Evolutionary conservation across 2,113 vertebrate species (phyloP).

Genomic region (Plestiodon gilberti): DNA sequence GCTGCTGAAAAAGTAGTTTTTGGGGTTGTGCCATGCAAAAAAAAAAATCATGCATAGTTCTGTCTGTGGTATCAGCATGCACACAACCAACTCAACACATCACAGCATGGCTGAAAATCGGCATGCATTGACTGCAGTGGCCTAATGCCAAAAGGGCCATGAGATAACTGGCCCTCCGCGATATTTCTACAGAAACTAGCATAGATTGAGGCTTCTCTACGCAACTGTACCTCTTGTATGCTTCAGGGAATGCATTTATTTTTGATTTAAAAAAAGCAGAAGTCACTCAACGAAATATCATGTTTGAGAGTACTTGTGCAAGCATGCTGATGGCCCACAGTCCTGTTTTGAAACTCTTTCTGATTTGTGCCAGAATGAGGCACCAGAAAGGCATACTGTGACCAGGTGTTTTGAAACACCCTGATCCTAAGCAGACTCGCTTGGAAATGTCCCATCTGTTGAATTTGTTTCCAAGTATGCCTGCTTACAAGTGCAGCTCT

Average conservation of each 20-base stretch:
- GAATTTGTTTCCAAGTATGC: background rate
- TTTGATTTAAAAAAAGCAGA: slow-evolving; percentile 38
- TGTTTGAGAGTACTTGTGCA: slow-evolving; percentile 28
- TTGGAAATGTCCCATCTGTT: background rate
- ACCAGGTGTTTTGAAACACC: background rate
- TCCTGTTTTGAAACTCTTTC: slow-evolving; percentile 37
- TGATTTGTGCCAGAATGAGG: slow-evolving; percentile 17
- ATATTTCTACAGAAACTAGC: slow-evolving; percentile 37
- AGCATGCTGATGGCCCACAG: background rate
- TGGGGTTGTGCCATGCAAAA: background rate
- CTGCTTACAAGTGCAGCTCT: background rate
- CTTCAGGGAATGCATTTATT: slow-evolving; percentile 37
- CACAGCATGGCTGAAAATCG: background rate
- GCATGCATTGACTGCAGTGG: background rate
- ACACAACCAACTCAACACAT: background rate
- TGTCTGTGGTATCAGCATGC: background rate
- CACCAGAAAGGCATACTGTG: background rate
- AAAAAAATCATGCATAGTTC: background rate
- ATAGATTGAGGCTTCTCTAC: slow-evolving; percentile 28
- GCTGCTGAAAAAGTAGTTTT: background rate
- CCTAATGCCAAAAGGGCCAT: background rate
- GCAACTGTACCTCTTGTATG: slow-evolving; percentile 25
- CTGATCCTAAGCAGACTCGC: background rate
- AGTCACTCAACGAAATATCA: background rate
- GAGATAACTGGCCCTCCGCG: background rate